Percentiles rank a stretch among this genome's conserved stretches.
Conservation (phyloP, 2,888 invertebrate genomes). For the Phanerotoma sp. region DNA sequence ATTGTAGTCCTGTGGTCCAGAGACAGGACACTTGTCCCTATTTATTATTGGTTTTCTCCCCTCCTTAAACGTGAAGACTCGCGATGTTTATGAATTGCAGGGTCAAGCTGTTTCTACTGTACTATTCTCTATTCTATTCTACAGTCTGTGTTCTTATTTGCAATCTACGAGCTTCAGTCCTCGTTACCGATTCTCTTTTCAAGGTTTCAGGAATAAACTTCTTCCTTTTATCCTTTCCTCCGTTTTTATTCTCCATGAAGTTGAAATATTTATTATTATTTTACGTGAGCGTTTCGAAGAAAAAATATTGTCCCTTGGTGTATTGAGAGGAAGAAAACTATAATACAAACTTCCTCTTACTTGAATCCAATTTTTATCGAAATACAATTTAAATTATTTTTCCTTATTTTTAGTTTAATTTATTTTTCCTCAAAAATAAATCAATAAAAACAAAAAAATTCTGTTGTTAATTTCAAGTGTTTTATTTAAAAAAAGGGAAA, state of each 20-base stretch:
- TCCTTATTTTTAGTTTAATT: background rate
- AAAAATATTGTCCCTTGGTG: background rate
- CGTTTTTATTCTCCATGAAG: conserved; percentile 10
- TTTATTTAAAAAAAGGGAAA: background rate
- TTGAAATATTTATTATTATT: conserved; percentile 10
- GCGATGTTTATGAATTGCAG: background rate
- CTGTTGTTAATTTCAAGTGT: background rate
- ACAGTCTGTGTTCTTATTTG: too few species aligned
- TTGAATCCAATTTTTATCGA: background rate
- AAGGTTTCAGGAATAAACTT: conserved; percentile 1
- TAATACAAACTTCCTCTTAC: too few species aligned
- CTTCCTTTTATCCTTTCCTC: background rate
- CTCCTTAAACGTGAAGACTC: background rate
- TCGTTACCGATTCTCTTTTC: conserved; percentile 7
- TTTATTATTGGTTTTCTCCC: background rate
- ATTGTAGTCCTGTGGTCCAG: too few species aligned
- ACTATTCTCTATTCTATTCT: background rate
- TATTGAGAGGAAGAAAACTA: too few species aligned
- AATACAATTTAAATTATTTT: background rate
- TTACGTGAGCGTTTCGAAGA: background rate
- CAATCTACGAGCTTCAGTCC: background rate
- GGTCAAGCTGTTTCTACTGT: background rate
- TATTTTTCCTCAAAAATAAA: too few species aligned
- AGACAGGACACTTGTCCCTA: background rate
- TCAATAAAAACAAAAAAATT: background rate